A percentile compares a stretch with the other conserved stretches of the same genome.
Evolutionary conservation across 1,140 invertebrate species (phyloP).

Genomic region (Bombyx mandarina): DNA sequence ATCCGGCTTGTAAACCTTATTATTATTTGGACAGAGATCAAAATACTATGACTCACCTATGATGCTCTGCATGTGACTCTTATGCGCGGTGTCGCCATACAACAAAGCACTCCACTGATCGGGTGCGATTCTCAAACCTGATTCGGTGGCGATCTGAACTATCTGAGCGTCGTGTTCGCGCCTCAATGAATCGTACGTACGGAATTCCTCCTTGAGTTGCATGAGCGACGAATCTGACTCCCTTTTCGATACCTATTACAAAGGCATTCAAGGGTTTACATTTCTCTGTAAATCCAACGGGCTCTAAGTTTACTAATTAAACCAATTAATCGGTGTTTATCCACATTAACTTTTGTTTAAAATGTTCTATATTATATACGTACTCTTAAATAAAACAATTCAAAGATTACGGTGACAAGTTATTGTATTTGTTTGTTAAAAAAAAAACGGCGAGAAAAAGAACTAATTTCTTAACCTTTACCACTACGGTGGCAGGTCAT

Average conservation of each 20-base stretch:
- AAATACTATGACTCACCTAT: conserved; percentile 71
- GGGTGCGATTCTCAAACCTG: conserved; percentile 95
- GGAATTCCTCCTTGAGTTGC: conserved; percentile 98
- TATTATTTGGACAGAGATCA: not conserved
- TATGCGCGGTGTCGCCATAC: conserved; percentile 95
- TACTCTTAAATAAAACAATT: not conserved
- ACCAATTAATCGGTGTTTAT: not conserved
- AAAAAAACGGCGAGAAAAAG: too few relatives aligned
- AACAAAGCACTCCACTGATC: conserved; percentile 98
- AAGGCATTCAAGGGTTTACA: not conserved
- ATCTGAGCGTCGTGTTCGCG: conserved; percentile 99
- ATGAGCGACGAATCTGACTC: conserved; percentile 98
- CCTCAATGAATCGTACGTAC: conserved; percentile 93
- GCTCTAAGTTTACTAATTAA: not conserved
- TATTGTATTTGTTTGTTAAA: too few relatives aligned
- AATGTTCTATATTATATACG: not conserved
- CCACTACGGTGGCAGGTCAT: too few relatives aligned
- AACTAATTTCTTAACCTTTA: too few relatives aligned
- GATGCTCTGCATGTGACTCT: conserved; percentile 99
- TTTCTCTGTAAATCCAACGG: not conserved
- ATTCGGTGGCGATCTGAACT: conserved; percentile 97
- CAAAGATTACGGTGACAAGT: too few relatives aligned
- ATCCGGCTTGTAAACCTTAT: too few relatives aligned
- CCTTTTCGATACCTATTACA: conserved; percentile 89
- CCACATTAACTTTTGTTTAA: not conserved